Evolutionary conservation across 2,113 vertebrate species (phyloP), one percentile per base, ranked within the genome.

Genomic region (Microcebus tavaratra): DNA sequence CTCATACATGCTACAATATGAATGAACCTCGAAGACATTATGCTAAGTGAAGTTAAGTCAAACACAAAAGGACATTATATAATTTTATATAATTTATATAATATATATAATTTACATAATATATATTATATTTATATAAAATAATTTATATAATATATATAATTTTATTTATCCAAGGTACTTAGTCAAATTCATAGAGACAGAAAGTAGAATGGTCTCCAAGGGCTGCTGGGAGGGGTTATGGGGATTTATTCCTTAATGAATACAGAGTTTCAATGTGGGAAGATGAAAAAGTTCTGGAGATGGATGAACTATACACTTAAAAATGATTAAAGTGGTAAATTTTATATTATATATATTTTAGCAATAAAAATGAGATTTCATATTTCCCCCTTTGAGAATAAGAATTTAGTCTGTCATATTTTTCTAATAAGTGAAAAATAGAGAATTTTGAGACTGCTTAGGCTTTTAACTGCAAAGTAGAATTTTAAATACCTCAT

Each of bases 361-460:
- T 83, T 68, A 70, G 13, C 59, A 83, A 15, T 79, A 70, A 80
- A 90, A 79, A 67, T 68, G 27, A 79, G 8, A 65, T 79, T 45
- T 87, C n/a, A 0, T 70, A 8, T 57, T 34, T 48, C 10, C 36
- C 27, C 25, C 13, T 65, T 88, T 83, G 57, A 83, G 80, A 96
- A 75, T 0, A 48, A 95, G 80, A 88, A 83, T 61, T 78, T 87
- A 61, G 31, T 23, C 57, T 59, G 27, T 89, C 89, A 68, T 20
- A 9, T 70, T 94, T 96, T 92, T 86, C 80, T 90, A 70, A 34
- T 79, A 79, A 83, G 42, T 68, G 23, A 86, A 70, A 93, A 95
- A 45, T 20, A 68, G 59, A 90, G 36, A 73, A 18, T 89, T 73
- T 91, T 89, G n/a, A 57, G 57, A 79, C 36, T 31, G 8, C 23